These are phyloP conservation scores for Crepidodera aurea DNA, from an alignment of 2,888 invertebrate species.

Conservation along the genomic window DNA sequence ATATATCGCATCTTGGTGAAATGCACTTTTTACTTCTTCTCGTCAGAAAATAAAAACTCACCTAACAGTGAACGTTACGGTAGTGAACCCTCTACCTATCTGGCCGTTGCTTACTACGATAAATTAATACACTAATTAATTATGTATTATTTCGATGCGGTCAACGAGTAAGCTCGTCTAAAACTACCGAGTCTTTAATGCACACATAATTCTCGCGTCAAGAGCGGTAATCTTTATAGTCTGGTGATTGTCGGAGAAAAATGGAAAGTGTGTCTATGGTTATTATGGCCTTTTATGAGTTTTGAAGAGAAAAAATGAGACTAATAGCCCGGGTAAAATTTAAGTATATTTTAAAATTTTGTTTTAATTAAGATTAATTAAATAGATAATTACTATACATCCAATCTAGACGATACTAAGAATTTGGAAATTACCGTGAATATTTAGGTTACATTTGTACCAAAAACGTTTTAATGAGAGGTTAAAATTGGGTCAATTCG, in stretches of 20 bases:
- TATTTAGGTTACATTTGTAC: no score
- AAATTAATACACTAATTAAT: constrained; percentile 57
- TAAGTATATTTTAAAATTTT: no score
- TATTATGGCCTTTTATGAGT: background rate
- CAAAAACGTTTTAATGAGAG: no score
- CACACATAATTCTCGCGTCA: constrained; percentile 28
- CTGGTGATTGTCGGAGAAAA: constrained; percentile 23
- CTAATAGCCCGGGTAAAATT: background rate
- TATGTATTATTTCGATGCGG: constrained; percentile 57
- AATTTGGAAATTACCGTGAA: no score
- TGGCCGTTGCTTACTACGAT: constrained; percentile 39
- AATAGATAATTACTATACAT: no score
- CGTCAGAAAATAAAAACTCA: constrained; percentile 26
- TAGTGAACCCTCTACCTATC: constrained; percentile 36
- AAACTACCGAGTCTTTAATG: constrained; percentile 24
- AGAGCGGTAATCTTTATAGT: constrained; percentile 33
- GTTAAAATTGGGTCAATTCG: no score
- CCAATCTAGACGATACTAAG: no score
- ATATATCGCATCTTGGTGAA: background rate
- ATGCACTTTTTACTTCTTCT: constrained; percentile 10
- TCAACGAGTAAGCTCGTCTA: constrained; percentile 48
- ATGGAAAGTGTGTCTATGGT: constrained; percentile 28
- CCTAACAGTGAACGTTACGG: constrained; percentile 39
- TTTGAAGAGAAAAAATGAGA: background rate
- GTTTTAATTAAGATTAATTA: no score